Evolutionary conservation across 1,140 invertebrate genomes (phyloP), one percentile per base, ranked within the genome.

Genomic region (Tetramorium simillimum): DNA sequence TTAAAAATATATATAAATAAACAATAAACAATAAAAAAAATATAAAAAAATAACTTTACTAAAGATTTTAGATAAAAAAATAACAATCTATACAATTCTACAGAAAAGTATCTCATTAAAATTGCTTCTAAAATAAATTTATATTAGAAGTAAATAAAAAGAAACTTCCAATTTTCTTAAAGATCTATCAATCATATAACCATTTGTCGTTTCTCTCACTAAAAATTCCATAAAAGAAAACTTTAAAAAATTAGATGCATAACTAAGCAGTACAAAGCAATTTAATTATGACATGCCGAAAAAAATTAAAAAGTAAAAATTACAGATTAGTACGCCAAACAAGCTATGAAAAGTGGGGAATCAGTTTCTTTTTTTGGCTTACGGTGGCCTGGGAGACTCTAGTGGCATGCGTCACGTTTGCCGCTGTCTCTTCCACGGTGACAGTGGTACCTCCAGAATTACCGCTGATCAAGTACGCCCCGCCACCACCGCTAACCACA

Each of bases 351-450:
- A 93, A 95, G 93, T 89, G 90, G 85, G 87, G 88, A 93, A 89
- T 94, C 88, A 88, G 88, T 94, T 92, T 92, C 14, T 43, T 40
- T 43, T 69, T 85, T 77, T 53, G 93, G 97, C 97, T 97, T 97
- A 98, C 98, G 94, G 98, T 98, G 91, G 97, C 98, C 92, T 98
- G 98, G 92, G 98, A 98, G 92, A 98, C 97, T 93, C 98, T 96
- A 93, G 97, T 98, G 89, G 98, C 97, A 96, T 98, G 97, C 90
- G 97, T 97, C 93, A 98, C 96, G 94, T 96, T 97, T 90, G 96
- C 95, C 88, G 96, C 95, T 93, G 95, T 94, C 86, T 96, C 96
- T 91, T 95, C 95, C 91, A 96, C 95, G 94, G 95, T 95, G 77
- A 96, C 95, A 94, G 96, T 95, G 88, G 96, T 95, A 89, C 96